Base-by-base conservation (phyloP, 2,888 invertebrate genomes). In the Euplagia quadripunctaria region DNA sequence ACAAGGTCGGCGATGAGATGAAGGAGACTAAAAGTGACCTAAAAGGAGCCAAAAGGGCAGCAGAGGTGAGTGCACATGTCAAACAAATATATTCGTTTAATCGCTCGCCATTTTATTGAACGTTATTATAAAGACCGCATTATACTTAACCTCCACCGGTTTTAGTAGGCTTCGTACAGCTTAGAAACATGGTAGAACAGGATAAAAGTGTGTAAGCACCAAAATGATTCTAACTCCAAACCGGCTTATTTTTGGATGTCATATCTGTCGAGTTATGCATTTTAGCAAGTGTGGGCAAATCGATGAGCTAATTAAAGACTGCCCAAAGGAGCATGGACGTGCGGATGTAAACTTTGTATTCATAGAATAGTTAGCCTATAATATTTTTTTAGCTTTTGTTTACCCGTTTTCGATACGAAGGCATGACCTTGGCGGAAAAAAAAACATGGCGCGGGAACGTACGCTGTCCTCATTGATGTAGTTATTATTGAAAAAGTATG, bases 1-100 rank as follows among this genome's bases (percentile, higher is more conserved):
- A 98, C 96, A 98, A 98, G 97, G 97, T 97, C 92, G 98, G 97
- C 92, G 98, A 98, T 91, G 98, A 98, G 96, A 96, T 96, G 91
- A 96, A 97, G 85, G 98, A 98, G 92, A 97, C 97, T 74, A 98
- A 98, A 96, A 97, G 97, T 96, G 98, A 98, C 92, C 96, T 98
- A 92, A 98, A 98, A 96, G 98, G 98, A 96, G 97, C 97, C 92
- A 98, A 98, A 96, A 97, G 98, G 96, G 97, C 98, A 96, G 98
- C 98, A 90, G 98, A 98, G 97, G 98, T 98, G 96, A 97, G 98
- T 97, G 90, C 93, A 95, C 96, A 95, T 95, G 94, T 95, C 91
- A 91, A 88, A 89, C 89, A 91, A 92, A 93, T 93, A 88, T 93
- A 94, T 94, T 94, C 91, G 88, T 92, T 89, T 91, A 92, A 93